Evolutionary conservation across 2,113 vertebrate species (phyloP), one percentile per base, ranked within the genome.

Genomic region (Bagarius yarrelli): DNA sequence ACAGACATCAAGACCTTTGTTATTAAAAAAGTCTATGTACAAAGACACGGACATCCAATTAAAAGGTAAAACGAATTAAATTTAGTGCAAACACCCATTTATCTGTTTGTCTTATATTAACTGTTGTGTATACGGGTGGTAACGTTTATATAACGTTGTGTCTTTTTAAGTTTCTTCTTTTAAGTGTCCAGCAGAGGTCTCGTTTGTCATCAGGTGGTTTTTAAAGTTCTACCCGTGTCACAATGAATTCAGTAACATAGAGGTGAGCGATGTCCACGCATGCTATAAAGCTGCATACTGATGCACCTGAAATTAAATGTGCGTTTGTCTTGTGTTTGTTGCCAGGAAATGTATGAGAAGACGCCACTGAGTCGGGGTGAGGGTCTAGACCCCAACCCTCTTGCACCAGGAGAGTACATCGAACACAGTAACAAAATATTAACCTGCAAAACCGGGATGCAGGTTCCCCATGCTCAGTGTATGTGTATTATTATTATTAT

Each of bases 1-100:
- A 66, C 90, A 96, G 95, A 92, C 88, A 40, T 93, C 94, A 83
- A 92, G 89, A 84, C 93, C 92, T 16, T 85, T 96, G 81, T 78
- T 94, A 77, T 89, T 96, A 84, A 92, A 79, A 69, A 96, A 96
- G 88, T 94, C 93, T 57, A 93, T 96, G 94, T 96, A 93, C 87
- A 94, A 90, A 85, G 89, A 89, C 80, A 96, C 95, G 40, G 91
- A 95, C 34, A 92, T 96, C 86, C 85, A 90, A 72, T 61, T 96
- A 81, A 93, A 93, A 91, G 91, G 95, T 96, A 90, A 8, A 11
- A 47, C 44, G 13, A 12, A 18, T 30, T 53, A 18, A 5, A 56
- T 53, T 76, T 11, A 27, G 15, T 53, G n/a, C 16, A 50, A 27
- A 47, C 18, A 15, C 23, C n/a, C 1, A 16, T 16, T 40, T 11